Evolutionary conservation across 1,140 invertebrate species (phyloP).

Genomic region (Calephelis virginiensis): DNA sequence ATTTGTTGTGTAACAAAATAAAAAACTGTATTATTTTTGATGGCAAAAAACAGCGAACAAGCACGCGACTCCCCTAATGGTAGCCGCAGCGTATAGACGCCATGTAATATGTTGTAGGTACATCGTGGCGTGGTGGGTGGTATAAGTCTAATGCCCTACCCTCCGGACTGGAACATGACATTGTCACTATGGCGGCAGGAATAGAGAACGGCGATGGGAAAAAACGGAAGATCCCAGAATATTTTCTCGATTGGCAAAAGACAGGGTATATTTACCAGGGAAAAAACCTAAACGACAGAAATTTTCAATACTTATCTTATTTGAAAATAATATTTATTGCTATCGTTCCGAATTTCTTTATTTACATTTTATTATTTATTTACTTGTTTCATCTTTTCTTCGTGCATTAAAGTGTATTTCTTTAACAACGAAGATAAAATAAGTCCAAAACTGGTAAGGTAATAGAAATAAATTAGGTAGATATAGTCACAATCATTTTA

Average conservation of each 20-base stretch:
- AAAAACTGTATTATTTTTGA: too few species aligned
- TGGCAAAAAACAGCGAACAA: too few species aligned
- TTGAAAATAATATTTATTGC: not conserved
- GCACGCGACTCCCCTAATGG: too few species aligned
- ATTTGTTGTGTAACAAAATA: too few species aligned
- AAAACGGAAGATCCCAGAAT: too few species aligned
- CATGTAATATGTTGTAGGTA: too few species aligned
- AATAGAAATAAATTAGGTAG: slow-evolving; percentile 2
- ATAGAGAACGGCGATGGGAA: too few species aligned
- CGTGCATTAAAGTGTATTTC: not conserved
- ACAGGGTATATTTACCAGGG: not conserved
- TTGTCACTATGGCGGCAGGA: too few species aligned
- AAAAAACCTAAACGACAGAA: not conserved
- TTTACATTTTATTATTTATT: slow-evolving; percentile 3
- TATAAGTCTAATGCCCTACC: too few species aligned
- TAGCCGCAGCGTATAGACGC: too few species aligned
- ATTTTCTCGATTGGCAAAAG: not conserved
- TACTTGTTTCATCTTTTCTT: slow-evolving; percentile 3
- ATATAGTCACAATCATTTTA: slow-evolving; percentile 3
- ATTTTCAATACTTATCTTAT: not conserved
- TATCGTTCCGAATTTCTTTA: slow-evolving; percentile 5
- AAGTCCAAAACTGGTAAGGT: slow-evolving; percentile 1
- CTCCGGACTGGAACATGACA: too few species aligned
- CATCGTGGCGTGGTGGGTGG: too few species aligned
- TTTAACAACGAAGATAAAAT: slow-evolving; percentile 1